Evolutionary conservation across 2,113 vertebrate species (phyloP), one percentile per base, ranked within the genome.

Genomic region (Hippopotamus amphibius): DNA sequence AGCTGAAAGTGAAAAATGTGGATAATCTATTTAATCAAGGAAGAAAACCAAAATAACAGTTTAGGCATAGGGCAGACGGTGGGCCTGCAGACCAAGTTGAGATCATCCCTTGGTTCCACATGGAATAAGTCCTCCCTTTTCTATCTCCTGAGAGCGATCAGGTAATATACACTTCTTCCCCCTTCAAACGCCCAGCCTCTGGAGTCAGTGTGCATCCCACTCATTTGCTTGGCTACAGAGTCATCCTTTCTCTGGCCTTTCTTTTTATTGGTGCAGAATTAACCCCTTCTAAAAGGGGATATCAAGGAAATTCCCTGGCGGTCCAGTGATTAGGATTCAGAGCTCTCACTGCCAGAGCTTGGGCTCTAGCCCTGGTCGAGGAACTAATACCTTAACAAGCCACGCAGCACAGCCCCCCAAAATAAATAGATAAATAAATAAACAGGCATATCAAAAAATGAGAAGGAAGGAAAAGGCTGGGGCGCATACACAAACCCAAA

Each of bases 241-340:
- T 61, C 85, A 72, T 43, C 48, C 14, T 95, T 46, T 61, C 14
- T 81, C 82, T 28, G 83, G 9, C 19, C 26, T 93, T 88, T 77
- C 63, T 74, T 93, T 91, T 90, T 80, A 80, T 83, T 81, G 82
- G 28, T 71, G 37, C 50, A 53, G 50, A 87, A n/a, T 57, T 57
- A 71, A 28, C 24, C 5, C 12, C 14, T 48, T 66, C 30, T 74
- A 59, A 80, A 93, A 26, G 11, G 21, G 28, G 26, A 55, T 61
- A 91, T 26, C 59, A 61, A 26, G 59, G 48, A 50, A 53, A 53
- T 48, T 77, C 46, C 16, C 28, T 57, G 48, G 74, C 5, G 28
- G 48, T 21, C 74, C 59, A 61, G 22, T 24, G 16, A 16, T 48
- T 50, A 33, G 28, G 74, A 53, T 28, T 77, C 2, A 50, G 28